Base-by-base conservation (phyloP, 2,888 invertebrate genomes). In the Macrosoma leucophasiata region DNA sequence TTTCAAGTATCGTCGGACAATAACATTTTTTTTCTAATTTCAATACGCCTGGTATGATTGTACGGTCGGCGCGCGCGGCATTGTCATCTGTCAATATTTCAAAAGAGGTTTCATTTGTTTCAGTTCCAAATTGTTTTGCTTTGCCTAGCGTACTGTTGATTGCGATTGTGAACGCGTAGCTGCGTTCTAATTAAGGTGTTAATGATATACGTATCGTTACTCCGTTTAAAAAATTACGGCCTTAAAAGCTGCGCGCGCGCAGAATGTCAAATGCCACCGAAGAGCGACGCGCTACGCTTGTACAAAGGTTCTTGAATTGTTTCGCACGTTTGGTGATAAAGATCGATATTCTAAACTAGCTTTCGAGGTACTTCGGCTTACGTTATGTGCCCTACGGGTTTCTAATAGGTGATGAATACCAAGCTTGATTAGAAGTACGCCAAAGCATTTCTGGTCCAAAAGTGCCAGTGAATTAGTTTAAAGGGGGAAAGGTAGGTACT, bases 21-120 rank as follows among this genome's bases (percentile, higher is more conserved):
- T 78, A 78, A 73, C 68, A 72, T 54, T 45, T 59, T 69, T 71
- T 74, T 70, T n/a, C n/a, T 61, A 70, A 71, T 74, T 72, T 66
- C 64, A 63, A 70, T 70, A 65, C 58, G 45, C 49, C 57, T 56
- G 52, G 51, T 59, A 58, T 66, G n/a, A n/a, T n/a, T n/a, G n/a
- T n/a, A n/a, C n/a, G n/a, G n/a, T n/a, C n/a, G n/a, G n/a, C n/a
- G n/a, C n/a, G n/a, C n/a, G n/a, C n/a, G n/a, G n/a, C n/a, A n/a
- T n/a, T n/a, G 14, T 13, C 13, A 22, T 4, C 13, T 13, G 58
- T 66, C 58, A 71, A 37, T 33, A 15, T 57, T 55, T 55, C 52
- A 23, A 59, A 58, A 13, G 24, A 19, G 38, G 14, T 30, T 28
- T n/a, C n/a, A n/a, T n/a, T 44, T 26, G 32, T 28, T 41, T 36